Evolutionary conservation across 2,797 vertebrate species (phyloP), one percentile per base, ranked within the genome.

Genomic region (Galagoides demidoff): DNA sequence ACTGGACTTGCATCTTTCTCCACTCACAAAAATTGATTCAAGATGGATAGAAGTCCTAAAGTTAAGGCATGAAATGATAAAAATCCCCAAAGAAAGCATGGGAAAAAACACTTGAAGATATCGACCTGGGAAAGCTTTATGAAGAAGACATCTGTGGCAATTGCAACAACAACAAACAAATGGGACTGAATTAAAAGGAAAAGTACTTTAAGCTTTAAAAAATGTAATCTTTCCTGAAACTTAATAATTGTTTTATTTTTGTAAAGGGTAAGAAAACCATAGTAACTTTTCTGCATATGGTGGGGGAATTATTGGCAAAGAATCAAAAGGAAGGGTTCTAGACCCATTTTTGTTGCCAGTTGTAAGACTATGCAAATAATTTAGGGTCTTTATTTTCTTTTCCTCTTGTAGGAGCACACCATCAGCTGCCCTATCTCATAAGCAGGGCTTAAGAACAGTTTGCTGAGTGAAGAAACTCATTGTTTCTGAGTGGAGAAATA

Each of bases 221-320:
- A 96, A 95, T 3, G 70, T n/a, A 74, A 22, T 68, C 43, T 88
- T 70, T 61, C 43, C 39, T 90, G 27, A 93, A 96, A 92, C 3
- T 31, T 87, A 85, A 70, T 79, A 90, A 95, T 43, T 63, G 14
- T 20, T 92, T 83, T 77, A 57, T 85, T 78, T 95, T 83, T 76
- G 7, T 39, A 61, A 88, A 37, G 34, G 45, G 2, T 79, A 57
- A 82, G 77, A 88, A 68, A 63, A 70, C 5, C 11, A 55, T 31
- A 20, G 13, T 2, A 25, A 49, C 0, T 3, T 68, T 92, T 85
- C 66, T 17, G 23, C 5, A 4, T 14, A 14, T 52, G 49, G 49
- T 4, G 4, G 22, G 17, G 10, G 87, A 43, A 49, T 59, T 39
- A 74, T 17, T 45, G 37, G 37, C 25, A 66, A 92, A 20, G 3